These are phyloP conservation scores for Artibeus lituratus DNA, from an alignment of 2,797 vertebrate species.

Conservation along the genomic window DNA sequence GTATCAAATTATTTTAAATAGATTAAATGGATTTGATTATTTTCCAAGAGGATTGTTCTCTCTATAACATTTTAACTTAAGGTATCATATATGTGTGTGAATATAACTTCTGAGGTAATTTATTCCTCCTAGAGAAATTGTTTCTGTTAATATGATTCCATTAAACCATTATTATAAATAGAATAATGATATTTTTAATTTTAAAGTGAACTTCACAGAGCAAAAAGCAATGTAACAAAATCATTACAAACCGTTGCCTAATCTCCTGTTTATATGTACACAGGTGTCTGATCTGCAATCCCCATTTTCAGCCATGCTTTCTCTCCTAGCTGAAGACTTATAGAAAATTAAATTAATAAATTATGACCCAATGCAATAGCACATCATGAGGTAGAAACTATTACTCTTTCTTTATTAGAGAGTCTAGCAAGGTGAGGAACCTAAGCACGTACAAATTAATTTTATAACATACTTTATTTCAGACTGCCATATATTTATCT, in stretches of 20 bases:
- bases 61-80: background rate
- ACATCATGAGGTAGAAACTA: background rate
- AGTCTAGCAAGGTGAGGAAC: background rate
- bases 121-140: background rate
- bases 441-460: background rate
- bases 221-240: background rate
- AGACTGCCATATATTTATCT: background rate
- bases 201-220: background rate
- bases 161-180: background rate
- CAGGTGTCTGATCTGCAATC: background rate
- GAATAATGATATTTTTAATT: conserved; percentile 3
- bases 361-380: background rate
- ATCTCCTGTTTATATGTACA: background rate
- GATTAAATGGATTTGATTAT: background rate
- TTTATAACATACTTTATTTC: background rate
- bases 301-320: background rate
- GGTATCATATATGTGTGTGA: background rate
- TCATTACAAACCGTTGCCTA: background rate
- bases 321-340: background rate
- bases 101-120: background rate
- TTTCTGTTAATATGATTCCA: background rate
- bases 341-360: background rate
- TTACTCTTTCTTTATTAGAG: background rate
- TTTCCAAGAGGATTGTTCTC: background rate
- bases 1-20: background rate